Base-by-base conservation (phyloP, 2,113 vertebrate species). In the Edolisoma coerulescens region DNA sequence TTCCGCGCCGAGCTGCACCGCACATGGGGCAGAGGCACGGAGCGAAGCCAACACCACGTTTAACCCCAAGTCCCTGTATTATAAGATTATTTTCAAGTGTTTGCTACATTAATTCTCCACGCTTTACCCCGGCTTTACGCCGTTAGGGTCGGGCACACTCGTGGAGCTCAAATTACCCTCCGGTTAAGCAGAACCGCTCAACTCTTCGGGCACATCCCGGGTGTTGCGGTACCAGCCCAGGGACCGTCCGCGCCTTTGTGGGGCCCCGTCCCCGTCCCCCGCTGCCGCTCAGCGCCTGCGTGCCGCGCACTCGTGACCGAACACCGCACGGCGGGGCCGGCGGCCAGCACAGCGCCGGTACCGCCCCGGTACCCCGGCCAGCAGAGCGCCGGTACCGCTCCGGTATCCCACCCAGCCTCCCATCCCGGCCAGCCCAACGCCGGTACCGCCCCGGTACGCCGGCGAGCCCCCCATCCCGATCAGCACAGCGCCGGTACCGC, bases 301-400 rank as follows among this genome's bases (percentile, higher is more conserved):
- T 97, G 96, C 96, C 60, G 89, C 93, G 74, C 95, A 97, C 97
- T 98, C 97, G 97, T 97, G 97, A 98, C 97, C 97, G 54, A 63
- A 7, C 50, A 57, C 68, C 54, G 37, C 54, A 21, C 87, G 69
- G 92, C 75, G 76, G 61, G 91, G 87, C 86, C 75, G 56, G 61
- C 78, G 87, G 78, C 87, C 87, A 83, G 78, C 70, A 14, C 39
- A 81, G 59, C 52, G 30, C 24, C 70, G 70, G 60, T 85, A n/a
- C 52, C 52, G 35, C 35, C 24, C 42, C 50, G 50, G n/a, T 49
- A 10, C 4, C 28, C 14, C 39, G 3, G 11, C 24, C 16, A 37
- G 5, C 45, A 44, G 17, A 45, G 32, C 65, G 54, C 54, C 80
- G 65, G 79, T 70, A 70, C 65, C 65, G 65, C 79, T 42, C 53